Evolutionary conservation across 2,888 invertebrate species (phyloP).

Genomic region (Amiota mariae): DNA sequence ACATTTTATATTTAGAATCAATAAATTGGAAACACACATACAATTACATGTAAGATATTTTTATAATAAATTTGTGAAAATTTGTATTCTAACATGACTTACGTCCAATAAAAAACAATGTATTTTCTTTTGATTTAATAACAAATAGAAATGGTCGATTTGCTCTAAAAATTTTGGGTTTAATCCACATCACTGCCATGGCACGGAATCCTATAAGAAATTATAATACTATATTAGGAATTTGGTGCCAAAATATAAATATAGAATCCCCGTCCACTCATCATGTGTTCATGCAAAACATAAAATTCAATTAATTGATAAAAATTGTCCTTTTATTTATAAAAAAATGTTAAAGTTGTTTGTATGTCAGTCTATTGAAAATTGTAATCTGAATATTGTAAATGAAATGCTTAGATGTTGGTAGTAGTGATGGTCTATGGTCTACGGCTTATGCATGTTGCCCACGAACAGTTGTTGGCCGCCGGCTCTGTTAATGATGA

Average conservation of each 20-base stretch:
- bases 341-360: slow-evolving; percentile 6
- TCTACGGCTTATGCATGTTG: slow-evolving; percentile 27
- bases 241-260: no score
- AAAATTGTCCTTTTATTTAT: slow-evolving; percentile 6
- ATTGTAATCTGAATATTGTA: no score
- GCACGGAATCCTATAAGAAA: slow-evolving; percentile 50
- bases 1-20: no score
- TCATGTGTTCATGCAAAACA: neutral
- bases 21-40: no score
- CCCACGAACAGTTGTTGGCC: slow-evolving; percentile 50
- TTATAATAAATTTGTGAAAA: neutral
- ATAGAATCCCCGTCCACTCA: no score
- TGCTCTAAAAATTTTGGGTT: slow-evolving; percentile 48
- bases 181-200: slow-evolving; percentile 48
- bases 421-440: neutral
- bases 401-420: slow-evolving; percentile 30
- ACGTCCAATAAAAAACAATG: slow-evolving; percentile 52
- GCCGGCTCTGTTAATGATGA: slow-evolving; percentile 41
- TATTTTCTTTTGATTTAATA: slow-evolving; percentile 43
- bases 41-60: neutral
- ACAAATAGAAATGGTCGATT: slow-evolving; percentile 53
- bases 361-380: neutral
- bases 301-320: neutral
- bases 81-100: slow-evolving; percentile 38
- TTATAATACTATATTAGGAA: neutral